Base-by-base conservation (phyloP, 2,113 vertebrate species). In the Eretmochelys imbricata region DNA sequence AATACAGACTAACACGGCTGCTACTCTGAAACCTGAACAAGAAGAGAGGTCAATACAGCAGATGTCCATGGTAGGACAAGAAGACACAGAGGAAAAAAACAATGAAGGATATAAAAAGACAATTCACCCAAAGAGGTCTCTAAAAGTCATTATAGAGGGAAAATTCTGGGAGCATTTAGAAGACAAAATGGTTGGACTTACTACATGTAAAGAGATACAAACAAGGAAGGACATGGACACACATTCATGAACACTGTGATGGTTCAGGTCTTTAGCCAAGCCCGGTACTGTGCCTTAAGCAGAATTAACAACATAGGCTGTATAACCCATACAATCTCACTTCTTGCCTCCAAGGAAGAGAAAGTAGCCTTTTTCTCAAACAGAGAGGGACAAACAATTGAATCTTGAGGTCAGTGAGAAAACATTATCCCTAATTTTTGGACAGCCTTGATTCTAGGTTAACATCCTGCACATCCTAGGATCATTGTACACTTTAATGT, bases 181-280 rank as follows among this genome's bases (percentile, higher is more conserved):
- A 69, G 35, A 69, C 65, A n/a, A n/a, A 69, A 69, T 38, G 17
- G 78, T 4, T 50, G 17, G 38, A n/a, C n/a, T 42, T 8, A 3
- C 20, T 78, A 17, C 1, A 24, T 1, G 49, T 4, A 88, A 48
- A 93, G 35, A 3, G 0, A 0, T 0, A 49, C 27, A 80, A 2
- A 3, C n/a, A 3, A 17, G 46, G 20, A 49, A 91, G 82, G 20
- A 38, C 50, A n/a, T 24, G 9, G 3, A 31, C 50, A n/a, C 29
- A 59, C n/a, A 4, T 0, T 1, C 4, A n/a, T 72, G 11, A 78
- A 29, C 84, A 82, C 42, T 75, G 42, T 5, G 27, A 29, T 1
- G 1, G 9, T 0, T 82, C 8, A 35, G 16, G 35, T 69, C 31
- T 35, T 35, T n/a, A 16, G 16, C 31, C 31, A 65, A 35, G 62